These are phyloP conservation scores for Morpho achilles DNA, from an alignment of 2,888 invertebrate genomes.

Conservation along the genomic window DNA sequence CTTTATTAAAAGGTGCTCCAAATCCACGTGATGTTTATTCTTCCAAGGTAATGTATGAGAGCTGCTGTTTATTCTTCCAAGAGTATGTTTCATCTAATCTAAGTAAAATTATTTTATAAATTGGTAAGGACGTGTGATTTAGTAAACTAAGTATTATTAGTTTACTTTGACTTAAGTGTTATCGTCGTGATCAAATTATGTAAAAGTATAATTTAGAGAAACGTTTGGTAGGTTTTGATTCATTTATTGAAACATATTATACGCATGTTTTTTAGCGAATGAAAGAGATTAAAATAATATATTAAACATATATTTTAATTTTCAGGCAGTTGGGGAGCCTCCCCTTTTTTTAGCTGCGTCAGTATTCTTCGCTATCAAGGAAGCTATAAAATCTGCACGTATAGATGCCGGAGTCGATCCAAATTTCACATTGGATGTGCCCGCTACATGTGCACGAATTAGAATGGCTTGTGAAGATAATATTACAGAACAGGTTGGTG, in stretches of 20 bases:
- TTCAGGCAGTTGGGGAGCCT: constrained; percentile 95
- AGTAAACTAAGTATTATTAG: no score
- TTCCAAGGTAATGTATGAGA: constrained; percentile 93
- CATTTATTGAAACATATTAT: no score
- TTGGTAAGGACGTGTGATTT: no score
- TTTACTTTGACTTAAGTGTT: no score
- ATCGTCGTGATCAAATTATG: no score
- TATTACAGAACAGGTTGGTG: constrained; percentile 84
- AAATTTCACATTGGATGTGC: constrained; percentile 85
- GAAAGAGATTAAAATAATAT: no score
- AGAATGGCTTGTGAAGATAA: constrained; percentile 93
- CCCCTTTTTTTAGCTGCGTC: constrained; percentile 93
- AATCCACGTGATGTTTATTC: constrained; percentile 93
- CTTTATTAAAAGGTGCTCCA: constrained; percentile 87
- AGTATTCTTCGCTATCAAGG: constrained; percentile 92
- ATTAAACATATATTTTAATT: background rate
- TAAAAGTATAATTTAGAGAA: no score
- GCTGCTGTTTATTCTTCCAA: constrained; percentile 90
- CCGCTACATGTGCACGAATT: constrained; percentile 93
- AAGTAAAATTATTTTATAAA: no score
- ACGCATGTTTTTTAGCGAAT: no score
- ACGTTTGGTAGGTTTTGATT: no score
- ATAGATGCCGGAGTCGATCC: constrained; percentile 79
- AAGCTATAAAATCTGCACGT: constrained; percentile 89
- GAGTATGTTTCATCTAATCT: no score